Evolutionary conservation across 2,888 invertebrate genomes (phyloP), one percentile per base, ranked within the genome.

Genomic region (Punctoribates punctum): DNA sequence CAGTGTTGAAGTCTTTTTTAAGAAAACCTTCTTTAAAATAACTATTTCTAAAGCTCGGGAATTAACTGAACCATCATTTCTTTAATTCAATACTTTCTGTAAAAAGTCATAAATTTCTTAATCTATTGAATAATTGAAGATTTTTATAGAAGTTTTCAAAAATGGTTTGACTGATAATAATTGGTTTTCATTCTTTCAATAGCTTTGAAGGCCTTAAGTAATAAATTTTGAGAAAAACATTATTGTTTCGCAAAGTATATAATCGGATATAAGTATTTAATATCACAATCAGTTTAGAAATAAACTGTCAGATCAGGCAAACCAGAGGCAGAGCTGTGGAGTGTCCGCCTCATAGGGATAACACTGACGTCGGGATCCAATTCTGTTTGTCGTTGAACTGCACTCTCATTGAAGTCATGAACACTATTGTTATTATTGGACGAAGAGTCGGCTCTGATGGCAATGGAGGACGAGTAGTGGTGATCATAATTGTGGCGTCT

Each of bases 281-380:
- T 60, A 76, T 70, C 20, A 72, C 23, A 70, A 6, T 38, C 20
- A n/a, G 60, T n/a, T 78, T 54, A 89, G 84, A 90, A 89, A 85
- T 89, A 90, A n/a, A 90, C 89, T 77, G 90, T 89, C 82, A 89
- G 87, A 84, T 89, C 89, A 83, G 88, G 87, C 83, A 88, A 88
- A 79, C 89, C 89, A 65, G 76, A 78, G 27, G 76, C 75, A 62
- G 79, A 77, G 65, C 65, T 65, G 46, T 75, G 77, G 17, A 77
- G 75, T 27, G 78, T 77, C 42, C 81, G 81, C 46, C 82, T 81
- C 73, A 84, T 80, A 0, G 84, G 84, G 1, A 84, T 83, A 20
- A 84, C 84, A 77, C 84, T 84, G 38, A 84, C 84, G 74, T 84
- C 84, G 9, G 84, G 84, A 77, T 85, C 84, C 65, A 84, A 78